A percentile compares a stretch with the other conserved stretches of the same genome.
Evolutionary conservation across 1,140 invertebrate species (phyloP).

Genomic region (Microvelia longipes): DNA sequence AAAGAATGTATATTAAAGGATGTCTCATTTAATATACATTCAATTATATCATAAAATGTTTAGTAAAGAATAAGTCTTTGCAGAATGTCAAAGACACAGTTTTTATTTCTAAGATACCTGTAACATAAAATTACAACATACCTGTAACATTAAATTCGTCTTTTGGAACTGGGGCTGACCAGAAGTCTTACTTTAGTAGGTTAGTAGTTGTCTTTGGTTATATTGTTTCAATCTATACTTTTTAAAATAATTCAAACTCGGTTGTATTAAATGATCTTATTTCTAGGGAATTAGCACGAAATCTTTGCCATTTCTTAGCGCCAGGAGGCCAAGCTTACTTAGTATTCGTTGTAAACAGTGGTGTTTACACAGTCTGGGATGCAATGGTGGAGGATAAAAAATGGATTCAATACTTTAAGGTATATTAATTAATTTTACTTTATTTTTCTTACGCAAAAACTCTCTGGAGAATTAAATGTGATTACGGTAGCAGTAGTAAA

Average conservation of each 20-base stretch:
- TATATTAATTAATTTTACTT: neutral
- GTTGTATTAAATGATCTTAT: neutral
- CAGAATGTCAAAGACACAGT: no score
- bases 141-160: neutral
- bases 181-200: no score
- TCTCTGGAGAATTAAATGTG: neutral
- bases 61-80: no score
- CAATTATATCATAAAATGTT: no score
- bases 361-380: conserved; percentile 10
- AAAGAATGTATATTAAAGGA: no score
- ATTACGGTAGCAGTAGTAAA: neutral
- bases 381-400: neutral
- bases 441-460: neutral
- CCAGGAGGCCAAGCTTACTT: conserved; percentile 9
- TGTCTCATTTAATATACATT: no score
- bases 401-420: conserved; percentile 4
- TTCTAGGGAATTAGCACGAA: neutral
- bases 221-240: neutral
- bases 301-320: conserved; percentile 1
- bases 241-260: neutral
- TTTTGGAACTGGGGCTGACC: neutral
- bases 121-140: neutral
- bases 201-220: no score
- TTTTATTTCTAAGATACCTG: neutral
- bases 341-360: conserved; percentile 3